A percentile compares a stretch with the other conserved stretches of the same genome.
phyloP scores from a whole-genome alignment of 2,797 vertebrate genomes.

The Notolabrus celidotus region DNA sequence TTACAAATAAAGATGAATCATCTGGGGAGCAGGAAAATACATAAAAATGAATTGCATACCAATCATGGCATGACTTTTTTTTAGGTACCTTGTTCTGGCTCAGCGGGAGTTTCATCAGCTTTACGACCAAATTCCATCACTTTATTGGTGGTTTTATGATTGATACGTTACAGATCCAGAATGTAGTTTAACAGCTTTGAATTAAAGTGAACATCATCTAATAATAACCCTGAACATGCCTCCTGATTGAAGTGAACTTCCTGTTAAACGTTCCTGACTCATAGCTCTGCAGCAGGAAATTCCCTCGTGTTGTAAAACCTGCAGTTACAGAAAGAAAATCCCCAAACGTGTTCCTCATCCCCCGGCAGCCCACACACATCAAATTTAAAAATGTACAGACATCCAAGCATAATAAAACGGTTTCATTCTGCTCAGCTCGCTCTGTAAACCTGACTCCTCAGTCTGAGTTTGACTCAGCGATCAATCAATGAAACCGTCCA shows the following conservation, averaged over 20 bases:
- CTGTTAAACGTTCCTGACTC: slow-evolving; percentile 22
- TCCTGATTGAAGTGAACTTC: slow-evolving; percentile 5
- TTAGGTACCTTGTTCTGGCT: neutral
- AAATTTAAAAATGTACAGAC: slow-evolving; percentile 35
- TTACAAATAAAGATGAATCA: too few species aligned
- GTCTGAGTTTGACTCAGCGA: neutral
- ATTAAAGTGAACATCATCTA: neutral
- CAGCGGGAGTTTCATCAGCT: neutral
- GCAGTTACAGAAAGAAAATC: slow-evolving; percentile 27
- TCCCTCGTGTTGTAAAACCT: slow-evolving; percentile 49
- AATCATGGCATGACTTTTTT: neutral
- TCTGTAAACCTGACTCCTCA: neutral
- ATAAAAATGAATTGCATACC: neutral
- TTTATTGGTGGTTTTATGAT: neutral
- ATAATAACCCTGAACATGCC: neutral
- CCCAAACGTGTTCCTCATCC: slow-evolving; percentile 38
- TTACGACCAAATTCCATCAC: neutral
- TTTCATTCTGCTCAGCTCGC: neutral
- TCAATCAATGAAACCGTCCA: neutral
- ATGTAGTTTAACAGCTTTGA: neutral
- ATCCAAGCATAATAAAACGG: neutral
- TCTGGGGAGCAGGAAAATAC: too few species aligned
- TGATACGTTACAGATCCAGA: neutral
- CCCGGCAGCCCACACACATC: neutral
- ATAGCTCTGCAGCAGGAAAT: slow-evolving; percentile 55